These are phyloP conservation scores for Hydractinia symbiolongicarpus DNA, from an alignment of 30 jellyfish, hydroid and myxozoan species.

Conservation along the genomic window DNA sequence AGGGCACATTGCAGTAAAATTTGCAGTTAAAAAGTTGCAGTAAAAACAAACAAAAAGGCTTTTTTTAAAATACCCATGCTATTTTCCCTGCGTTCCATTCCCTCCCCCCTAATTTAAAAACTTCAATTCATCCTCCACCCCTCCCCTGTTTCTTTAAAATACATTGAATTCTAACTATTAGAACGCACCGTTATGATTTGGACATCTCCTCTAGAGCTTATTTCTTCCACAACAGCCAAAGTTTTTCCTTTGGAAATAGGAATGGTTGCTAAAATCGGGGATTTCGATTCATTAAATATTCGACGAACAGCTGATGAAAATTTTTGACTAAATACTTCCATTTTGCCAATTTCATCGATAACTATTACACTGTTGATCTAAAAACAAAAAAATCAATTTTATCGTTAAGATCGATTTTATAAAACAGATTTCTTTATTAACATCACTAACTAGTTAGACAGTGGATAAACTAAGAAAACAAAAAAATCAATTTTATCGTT, in stretches of 20 bases:
- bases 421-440: no score
- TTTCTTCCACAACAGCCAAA: conserved; percentile 33
- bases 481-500: no score
- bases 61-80: no score
- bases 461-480: neutral
- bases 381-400: conserved; percentile 13
- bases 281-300: conserved; percentile 23
- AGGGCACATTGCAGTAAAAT: no score
- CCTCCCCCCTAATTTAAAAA: no score
- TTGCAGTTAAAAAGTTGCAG: no score
- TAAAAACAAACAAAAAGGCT: no score
- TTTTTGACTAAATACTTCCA: conserved; percentile 53
- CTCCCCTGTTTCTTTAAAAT: no score
- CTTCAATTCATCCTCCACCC: no score
- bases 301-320: conserved; percentile 22
- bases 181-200: conserved; percentile 34
- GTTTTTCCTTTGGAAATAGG: conserved; percentile 54
- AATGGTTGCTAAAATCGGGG: conserved; percentile 48
- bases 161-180: neutral
- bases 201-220: conserved; percentile 41
- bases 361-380: conserved; percentile 10
- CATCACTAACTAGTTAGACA: no score
- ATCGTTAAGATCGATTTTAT: neutral
- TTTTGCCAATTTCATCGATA: conserved; percentile 73
- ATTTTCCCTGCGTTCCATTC: no score